These are phyloP conservation scores for Lycocerus yunnanus DNA, from an alignment of 2,888 invertebrate species.

Conservation along the genomic window DNA sequence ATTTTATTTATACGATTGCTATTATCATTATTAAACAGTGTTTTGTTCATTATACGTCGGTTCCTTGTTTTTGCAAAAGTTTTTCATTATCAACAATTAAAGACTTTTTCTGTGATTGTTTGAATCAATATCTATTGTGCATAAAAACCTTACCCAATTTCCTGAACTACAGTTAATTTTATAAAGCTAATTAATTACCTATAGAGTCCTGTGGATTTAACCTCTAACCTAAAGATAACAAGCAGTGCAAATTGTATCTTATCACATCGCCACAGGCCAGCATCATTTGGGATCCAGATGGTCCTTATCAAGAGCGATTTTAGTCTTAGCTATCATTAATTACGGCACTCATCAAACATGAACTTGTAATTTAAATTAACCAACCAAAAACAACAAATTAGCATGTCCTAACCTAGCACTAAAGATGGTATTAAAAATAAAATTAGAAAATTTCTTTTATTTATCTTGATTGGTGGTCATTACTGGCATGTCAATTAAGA, in stretches of 20 bases:
- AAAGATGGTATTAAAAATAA: background rate
- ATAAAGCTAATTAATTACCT: background rate
- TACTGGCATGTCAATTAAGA: too few relatives aligned
- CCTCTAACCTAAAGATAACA: background rate
- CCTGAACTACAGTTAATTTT: background rate
- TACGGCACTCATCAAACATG: background rate
- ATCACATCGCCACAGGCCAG: background rate
- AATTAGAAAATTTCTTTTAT: too few relatives aligned
- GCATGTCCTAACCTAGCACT: background rate
- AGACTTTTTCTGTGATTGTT: too few relatives aligned
- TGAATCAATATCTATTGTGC: background rate
- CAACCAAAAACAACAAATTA: background rate
- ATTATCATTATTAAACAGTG: background rate
- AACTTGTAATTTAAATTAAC: background rate
- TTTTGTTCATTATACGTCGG: background rate
- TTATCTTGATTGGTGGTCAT: too few relatives aligned
- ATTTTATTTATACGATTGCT: background rate
- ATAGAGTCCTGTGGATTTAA: background rate
- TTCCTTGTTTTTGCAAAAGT: background rate
- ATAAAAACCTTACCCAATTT: background rate
- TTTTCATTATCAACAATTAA: too few relatives aligned
- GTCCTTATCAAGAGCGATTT: background rate
- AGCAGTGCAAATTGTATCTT: background rate
- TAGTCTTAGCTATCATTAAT: background rate
- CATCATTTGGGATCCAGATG: background rate